Conservation (phyloP, 2,113 vertebrate genomes). For the Pelobates fuscus region DNA sequence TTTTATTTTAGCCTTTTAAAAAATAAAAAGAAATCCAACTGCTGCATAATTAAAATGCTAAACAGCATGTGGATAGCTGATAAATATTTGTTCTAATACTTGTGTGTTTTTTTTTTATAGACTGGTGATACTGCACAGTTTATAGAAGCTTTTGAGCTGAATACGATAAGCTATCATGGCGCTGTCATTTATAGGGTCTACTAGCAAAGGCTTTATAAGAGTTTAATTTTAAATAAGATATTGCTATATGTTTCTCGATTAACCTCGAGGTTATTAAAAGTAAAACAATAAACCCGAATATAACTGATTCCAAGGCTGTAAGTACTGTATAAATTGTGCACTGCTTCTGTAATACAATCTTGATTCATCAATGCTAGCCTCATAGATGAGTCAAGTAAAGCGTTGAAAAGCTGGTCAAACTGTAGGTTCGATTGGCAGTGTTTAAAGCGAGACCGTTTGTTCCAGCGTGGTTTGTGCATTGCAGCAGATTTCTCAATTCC, state of each 20-base stretch:
- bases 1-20: conserved; percentile 30
- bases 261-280: conserved; percentile 49
- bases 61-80: conserved; percentile 36
- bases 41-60: conserved; percentile 43
- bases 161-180: conserved; percentile 26
- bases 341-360: not conserved
- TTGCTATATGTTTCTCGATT: conserved; percentile 31
- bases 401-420: no score
- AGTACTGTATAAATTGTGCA: conserved; percentile 56
- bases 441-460: no score
- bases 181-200: conserved; percentile 46
- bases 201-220: conserved; percentile 22
- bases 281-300: conserved; percentile 53
- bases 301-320: conserved; percentile 40
- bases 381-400: no score
- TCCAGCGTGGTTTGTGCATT: no score
- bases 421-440: no score
- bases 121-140: conserved; percentile 16
- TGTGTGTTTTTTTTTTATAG: conserved; percentile 43
- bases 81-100: conserved; percentile 49
- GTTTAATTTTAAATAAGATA: conserved; percentile 38
- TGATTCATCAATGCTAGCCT: not conserved
- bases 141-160: conserved; percentile 28
- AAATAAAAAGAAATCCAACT: conserved; percentile 17
- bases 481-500: no score